phyloP scores from a whole-genome alignment of 2,888 invertebrate genomes.

The Ichneumoninae sp. region DNA sequence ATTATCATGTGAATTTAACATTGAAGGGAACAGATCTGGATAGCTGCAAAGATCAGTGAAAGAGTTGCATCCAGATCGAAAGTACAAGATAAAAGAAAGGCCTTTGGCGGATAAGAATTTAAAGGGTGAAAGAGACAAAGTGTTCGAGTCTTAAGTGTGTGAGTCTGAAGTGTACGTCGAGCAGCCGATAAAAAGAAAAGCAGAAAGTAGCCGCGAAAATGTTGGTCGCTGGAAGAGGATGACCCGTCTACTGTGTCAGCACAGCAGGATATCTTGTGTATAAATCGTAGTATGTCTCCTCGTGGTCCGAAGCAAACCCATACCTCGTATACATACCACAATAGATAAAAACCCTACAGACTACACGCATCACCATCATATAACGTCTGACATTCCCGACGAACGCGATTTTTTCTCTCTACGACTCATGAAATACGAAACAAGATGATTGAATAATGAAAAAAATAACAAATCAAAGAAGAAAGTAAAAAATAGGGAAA shows the following conservation, averaged over 20 bases:
- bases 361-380: conserved; percentile 11
- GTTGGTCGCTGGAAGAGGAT: conserved; percentile 47
- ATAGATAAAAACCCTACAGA: conserved; percentile 37
- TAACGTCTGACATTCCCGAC: conserved; percentile 37
- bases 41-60: neutral
- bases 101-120: conserved; percentile 7
- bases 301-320: conserved; percentile 41
- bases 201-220: conserved; percentile 55
- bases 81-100: conserved; percentile 26
- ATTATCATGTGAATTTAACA: too few relatives aligned
- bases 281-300: conserved; percentile 62
- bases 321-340: conserved; percentile 20
- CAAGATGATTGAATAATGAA: conserved; percentile 32
- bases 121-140: conserved; percentile 27
- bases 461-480: neutral
- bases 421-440: conserved; percentile 38
- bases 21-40: too few relatives aligned
- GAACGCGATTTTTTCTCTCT: conserved; percentile 44
- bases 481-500: neutral
- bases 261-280: conserved; percentile 68
- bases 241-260: conserved; percentile 71
- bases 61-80: neutral
- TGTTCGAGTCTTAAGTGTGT: conserved; percentile 14
- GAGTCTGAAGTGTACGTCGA: conserved; percentile 39
- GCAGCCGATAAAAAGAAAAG: conserved; percentile 29